Evolutionary conservation across 2,888 invertebrate species (phyloP).

Genomic region (Germaria angustata): DNA sequence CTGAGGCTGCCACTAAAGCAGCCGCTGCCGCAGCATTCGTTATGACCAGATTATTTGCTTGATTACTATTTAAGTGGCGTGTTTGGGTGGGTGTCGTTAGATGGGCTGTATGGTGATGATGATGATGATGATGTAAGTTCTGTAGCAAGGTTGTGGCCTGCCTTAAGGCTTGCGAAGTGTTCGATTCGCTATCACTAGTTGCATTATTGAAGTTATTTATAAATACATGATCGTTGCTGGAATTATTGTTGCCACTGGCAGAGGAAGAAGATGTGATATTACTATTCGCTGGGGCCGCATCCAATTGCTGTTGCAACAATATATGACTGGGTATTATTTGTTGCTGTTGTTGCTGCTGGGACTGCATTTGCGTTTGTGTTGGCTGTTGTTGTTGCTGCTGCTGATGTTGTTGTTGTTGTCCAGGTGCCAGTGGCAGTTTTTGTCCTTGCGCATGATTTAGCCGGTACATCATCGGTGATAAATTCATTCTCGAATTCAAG

Average conservation of each 20-base stretch:
- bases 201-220: constrained; percentile 45
- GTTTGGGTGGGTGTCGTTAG: constrained; percentile 40
- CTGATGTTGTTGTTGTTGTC: constrained; percentile 69
- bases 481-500: constrained; percentile 68
- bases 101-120: constrained; percentile 40
- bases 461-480: constrained; percentile 78
- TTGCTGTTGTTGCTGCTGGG: constrained; percentile 66
- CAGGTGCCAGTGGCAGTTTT: constrained; percentile 70
- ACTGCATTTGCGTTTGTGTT: constrained; percentile 18
- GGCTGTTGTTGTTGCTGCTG: constrained; percentile 57
- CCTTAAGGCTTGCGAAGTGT: constrained; percentile 36
- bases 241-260: constrained; percentile 55
- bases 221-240: constrained; percentile 40
- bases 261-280: background rate
- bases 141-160: constrained; percentile 37
- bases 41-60: constrained; percentile 56
- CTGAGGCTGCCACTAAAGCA: constrained; percentile 26
- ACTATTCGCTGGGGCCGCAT: constrained; percentile 67
- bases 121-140: constrained; percentile 52
- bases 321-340: constrained; percentile 72
- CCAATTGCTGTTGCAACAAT: constrained; percentile 75
- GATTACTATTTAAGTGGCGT: constrained; percentile 46
- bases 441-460: constrained; percentile 76
- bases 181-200: constrained; percentile 9
- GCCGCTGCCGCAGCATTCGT: constrained; percentile 42